Conservation (phyloP, 2,113 vertebrate species). For the Varanus komodoensis region DNA sequence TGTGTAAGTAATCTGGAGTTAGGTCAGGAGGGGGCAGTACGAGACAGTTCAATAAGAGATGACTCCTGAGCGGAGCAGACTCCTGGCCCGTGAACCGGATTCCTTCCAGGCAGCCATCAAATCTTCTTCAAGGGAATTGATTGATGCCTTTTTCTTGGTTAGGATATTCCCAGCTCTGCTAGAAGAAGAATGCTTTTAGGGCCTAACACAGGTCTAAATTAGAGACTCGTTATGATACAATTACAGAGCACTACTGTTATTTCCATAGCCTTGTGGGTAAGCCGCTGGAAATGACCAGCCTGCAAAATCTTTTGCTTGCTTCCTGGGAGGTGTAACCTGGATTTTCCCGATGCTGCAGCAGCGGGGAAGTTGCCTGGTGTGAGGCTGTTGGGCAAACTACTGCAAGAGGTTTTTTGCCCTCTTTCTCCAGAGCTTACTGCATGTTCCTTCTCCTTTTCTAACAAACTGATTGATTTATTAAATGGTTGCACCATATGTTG, state of each 20-base stretch:
- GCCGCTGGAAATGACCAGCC: too few species aligned
- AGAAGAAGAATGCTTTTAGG: too few species aligned
- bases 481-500: too few species aligned
- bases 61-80: not conserved
- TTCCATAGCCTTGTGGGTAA: not conserved
- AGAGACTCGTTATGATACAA: not conserved
- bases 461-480: too few species aligned
- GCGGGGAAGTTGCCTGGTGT: too few species aligned
- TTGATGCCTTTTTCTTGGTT: not conserved
- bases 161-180: not conserved
- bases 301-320: too few species aligned
- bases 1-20: not conserved
- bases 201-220: not conserved
- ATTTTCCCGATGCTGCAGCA: too few species aligned
- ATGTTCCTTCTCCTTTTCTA: too few species aligned
- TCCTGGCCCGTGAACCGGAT: not conserved
- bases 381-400: too few species aligned
- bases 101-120: not conserved
- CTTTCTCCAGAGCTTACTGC: too few species aligned
- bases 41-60: not conserved
- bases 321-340: too few species aligned
- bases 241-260: not conserved
- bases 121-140: not conserved
- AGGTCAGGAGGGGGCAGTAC: constrained; percentile 20
- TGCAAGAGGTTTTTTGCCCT: too few species aligned